These are phyloP conservation scores for Turritopsis rubra DNA, from an alignment of 30 jellyfish, hydroid and myxozoan genomes.

Conservation along the genomic window DNA sequence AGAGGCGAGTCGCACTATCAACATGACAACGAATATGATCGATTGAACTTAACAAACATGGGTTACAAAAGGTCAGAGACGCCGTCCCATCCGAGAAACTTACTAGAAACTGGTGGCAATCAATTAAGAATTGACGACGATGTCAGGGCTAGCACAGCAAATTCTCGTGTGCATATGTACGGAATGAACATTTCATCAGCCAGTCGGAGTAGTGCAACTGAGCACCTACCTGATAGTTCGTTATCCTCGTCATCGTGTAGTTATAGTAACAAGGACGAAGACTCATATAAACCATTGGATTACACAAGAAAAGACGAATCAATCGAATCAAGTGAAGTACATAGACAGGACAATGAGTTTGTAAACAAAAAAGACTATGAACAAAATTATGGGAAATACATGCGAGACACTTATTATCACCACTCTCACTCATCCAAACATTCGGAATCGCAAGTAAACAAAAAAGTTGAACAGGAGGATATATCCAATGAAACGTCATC, in stretches of 20 bases:
- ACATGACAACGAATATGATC: background rate
- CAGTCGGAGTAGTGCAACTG: background rate
- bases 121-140: background rate
- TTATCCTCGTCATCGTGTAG: background rate
- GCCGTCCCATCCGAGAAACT: background rate
- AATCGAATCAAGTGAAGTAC: background rate
- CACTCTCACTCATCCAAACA: background rate
- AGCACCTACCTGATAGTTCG: background rate
- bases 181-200: background rate
- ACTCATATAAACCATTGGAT: background rate
- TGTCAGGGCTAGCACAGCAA: background rate
- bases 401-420: background rate
- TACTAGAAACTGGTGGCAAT: background rate
- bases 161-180: background rate
- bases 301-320: background rate
- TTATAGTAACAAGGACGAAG: background rate
- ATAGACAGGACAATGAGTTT: background rate
- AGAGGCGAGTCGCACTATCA: background rate
- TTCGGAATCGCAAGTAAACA: background rate
- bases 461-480: background rate
- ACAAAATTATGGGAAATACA: background rate
- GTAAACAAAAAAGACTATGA: background rate
- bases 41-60: background rate
- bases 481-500: background rate
- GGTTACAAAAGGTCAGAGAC: background rate